Conservation (phyloP, 2,113 vertebrate species). For the Elephantulus edwardii region DNA sequence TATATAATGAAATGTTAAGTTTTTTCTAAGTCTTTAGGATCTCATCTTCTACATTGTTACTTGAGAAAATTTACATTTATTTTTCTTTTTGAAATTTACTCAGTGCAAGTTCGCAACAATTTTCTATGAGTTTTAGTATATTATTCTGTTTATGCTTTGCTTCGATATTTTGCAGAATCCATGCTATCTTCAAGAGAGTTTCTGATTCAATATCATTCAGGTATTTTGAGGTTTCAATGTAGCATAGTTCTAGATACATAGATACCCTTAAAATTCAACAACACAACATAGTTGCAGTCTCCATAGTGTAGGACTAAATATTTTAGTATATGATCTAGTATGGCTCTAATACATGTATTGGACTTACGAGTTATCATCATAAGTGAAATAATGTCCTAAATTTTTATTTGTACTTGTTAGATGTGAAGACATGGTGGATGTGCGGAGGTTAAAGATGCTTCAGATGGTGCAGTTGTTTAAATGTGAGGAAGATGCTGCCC, state of each 20-base stretch:
- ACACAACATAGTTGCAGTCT: constrained; percentile 38
- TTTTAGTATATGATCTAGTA: not conserved
- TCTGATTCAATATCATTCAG: constrained; percentile 47
- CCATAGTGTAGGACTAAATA: constrained; percentile 22
- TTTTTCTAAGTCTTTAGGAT: not conserved
- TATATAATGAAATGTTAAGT: not conserved
- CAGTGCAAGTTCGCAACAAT: not conserved
- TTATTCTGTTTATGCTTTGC: constrained; percentile 12
- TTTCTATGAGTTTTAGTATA: constrained; percentile 8
- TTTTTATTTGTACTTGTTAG: constrained; percentile 78
- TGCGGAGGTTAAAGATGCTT: constrained; percentile 96
- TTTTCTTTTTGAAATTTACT: constrained; percentile 37
- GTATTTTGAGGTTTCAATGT: constrained; percentile 56
- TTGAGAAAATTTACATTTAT: constrained; percentile 24
- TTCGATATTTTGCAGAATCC: constrained; percentile 59
- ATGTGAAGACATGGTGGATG: constrained; percentile 96
- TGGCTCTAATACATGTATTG: not conserved
- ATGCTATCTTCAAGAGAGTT: constrained; percentile 34
- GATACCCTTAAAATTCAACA: constrained; percentile 35
- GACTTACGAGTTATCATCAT: not conserved
- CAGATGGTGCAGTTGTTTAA: constrained; percentile 99
- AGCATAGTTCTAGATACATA: constrained; percentile 44
- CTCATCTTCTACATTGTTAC: constrained; percentile 12
- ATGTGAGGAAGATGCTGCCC: constrained; percentile 97
- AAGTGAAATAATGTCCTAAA: not conserved